phyloP scores from a whole-genome alignment of 2,113 vertebrate genomes.

The Apistogramma diplotaenia region DNA sequence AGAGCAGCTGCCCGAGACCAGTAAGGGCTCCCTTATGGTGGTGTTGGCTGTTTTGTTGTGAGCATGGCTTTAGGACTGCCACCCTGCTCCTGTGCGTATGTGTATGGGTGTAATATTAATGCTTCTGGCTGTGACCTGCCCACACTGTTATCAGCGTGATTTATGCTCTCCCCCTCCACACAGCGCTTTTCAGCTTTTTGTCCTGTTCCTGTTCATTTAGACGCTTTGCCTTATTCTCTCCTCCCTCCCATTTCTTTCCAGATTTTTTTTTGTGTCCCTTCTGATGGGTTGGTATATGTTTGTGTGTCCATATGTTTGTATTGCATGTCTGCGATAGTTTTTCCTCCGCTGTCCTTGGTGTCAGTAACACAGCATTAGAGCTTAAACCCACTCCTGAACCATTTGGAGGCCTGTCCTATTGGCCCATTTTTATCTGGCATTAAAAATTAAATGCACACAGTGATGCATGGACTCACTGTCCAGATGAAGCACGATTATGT shows the following conservation, averaged over 20 bases:
- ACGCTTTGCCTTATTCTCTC: constrained; percentile 19
- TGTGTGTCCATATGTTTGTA: background rate
- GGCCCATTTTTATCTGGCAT: constrained; percentile 51
- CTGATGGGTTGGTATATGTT: background rate
- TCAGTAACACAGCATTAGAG: constrained; percentile 29
- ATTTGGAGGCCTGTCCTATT: constrained; percentile 20
- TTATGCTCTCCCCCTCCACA: constrained; percentile 61
- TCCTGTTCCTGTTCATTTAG: constrained; percentile 49
- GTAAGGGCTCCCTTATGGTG: constrained; percentile 44
- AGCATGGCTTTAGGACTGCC: constrained; percentile 47
- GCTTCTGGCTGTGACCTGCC: constrained; percentile 68
- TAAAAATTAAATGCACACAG: constrained; percentile 43
- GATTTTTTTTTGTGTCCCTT: background rate
- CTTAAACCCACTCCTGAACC: constrained; percentile 35
- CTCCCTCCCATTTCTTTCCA: background rate
- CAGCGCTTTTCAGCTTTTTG: constrained; percentile 45
- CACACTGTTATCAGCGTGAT: constrained; percentile 70
- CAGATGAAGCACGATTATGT: constrained; percentile 19
- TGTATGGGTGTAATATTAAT: constrained; percentile 70
- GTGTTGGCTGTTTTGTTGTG: constrained; percentile 56
- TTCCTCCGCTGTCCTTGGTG: constrained; percentile 1
- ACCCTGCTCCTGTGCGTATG: constrained; percentile 33
- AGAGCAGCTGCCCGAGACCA: constrained; percentile 8
- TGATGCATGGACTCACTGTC: constrained; percentile 42
- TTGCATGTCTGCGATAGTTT: background rate